phyloP scores from a whole-genome alignment of 1,140 invertebrate genomes.

The Trachelipus rathkii region DNA sequence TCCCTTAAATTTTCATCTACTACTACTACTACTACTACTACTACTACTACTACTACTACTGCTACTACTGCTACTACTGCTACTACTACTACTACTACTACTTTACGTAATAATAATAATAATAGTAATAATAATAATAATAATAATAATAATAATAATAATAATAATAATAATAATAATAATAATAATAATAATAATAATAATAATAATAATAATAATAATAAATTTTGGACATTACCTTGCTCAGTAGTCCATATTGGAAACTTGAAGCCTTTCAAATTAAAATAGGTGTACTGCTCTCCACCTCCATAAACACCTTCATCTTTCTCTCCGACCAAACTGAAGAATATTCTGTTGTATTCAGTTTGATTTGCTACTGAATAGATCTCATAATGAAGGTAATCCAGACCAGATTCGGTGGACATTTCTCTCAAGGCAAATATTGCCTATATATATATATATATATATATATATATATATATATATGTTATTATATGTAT shows the following conservation, averaged over 20 bases:
- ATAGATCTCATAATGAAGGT: not conserved
- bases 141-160: no score
- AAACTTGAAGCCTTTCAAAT: conserved; percentile 47
- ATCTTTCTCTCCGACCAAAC: conserved; percentile 28
- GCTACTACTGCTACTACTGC: no score
- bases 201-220: no score
- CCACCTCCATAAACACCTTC: conserved; percentile 50
- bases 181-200: no score
- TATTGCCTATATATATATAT: not conserved
- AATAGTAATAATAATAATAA: no score
- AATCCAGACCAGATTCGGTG: not conserved
- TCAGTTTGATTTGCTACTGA: not conserved
- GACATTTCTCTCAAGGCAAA: not conserved
- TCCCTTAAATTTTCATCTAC: no score
- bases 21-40: no score
- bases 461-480: conserved; percentile 14
- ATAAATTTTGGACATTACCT: conserved; percentile 37
- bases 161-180: no score
- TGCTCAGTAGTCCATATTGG: conserved; percentile 51
- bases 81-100: no score
- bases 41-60: no score
- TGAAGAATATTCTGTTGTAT: conserved; percentile 38
- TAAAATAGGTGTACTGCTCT: conserved; percentile 50
- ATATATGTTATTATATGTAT: conserved; percentile 1
- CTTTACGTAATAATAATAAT: no score